Evolutionary conservation across 1,140 invertebrate species (phyloP).

Genomic region (Bilobella aurantiaca): DNA sequence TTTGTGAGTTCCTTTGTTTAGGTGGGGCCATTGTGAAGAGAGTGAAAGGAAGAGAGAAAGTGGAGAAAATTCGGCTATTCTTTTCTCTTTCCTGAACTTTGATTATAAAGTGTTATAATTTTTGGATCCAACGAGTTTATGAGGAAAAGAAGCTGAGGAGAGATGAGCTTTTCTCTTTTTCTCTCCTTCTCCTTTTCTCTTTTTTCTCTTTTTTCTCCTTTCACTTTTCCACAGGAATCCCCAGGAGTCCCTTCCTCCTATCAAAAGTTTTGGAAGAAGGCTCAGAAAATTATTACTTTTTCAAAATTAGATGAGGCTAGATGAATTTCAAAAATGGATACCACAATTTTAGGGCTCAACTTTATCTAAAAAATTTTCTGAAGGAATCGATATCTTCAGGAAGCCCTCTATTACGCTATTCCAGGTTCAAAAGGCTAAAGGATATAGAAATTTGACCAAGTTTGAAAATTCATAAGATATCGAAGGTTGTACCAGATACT

Average conservation of each 20-base stretch:
- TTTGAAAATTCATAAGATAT: too few relatives aligned
- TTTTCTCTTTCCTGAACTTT: not conserved
- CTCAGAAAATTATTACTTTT: not conserved
- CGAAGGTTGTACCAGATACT: too few relatives aligned
- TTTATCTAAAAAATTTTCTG: too few relatives aligned
- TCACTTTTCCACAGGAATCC: not conserved
- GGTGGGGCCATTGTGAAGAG: not conserved
- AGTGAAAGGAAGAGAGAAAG: not conserved
- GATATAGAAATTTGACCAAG: too few relatives aligned
- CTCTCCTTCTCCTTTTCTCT: not conserved
- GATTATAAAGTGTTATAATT: slow-evolving; percentile 1
- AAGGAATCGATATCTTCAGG: too few relatives aligned
- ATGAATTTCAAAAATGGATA: too few relatives aligned
- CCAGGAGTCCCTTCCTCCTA: not conserved
- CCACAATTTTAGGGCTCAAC: too few relatives aligned
- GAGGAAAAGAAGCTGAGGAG: not conserved
- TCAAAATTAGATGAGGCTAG: too few relatives aligned
- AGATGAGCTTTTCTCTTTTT: not conserved
- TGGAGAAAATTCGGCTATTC: not conserved
- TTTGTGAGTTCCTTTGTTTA: not conserved
- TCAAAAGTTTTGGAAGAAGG: not conserved
- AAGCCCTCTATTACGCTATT: too few relatives aligned
- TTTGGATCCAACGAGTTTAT: not conserved
- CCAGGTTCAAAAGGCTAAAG: too few relatives aligned
- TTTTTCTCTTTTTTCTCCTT: not conserved